Conservation (phyloP, 2,113 vertebrate species). For the Camelus bactrianus region DNA sequence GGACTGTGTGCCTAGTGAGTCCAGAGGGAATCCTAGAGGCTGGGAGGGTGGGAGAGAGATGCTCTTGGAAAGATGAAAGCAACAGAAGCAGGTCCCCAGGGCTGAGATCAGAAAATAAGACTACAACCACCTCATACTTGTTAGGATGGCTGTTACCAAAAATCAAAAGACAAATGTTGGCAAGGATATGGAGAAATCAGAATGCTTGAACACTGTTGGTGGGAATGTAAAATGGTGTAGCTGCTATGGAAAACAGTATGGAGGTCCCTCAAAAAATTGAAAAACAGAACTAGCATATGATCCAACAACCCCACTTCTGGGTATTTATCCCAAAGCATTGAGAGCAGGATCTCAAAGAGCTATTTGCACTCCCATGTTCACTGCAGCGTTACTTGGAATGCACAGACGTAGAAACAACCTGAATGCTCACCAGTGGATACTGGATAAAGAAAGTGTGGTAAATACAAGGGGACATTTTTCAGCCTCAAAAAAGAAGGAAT, state of each 20-base stretch:
- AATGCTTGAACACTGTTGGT: not conserved
- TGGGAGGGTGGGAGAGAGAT: not conserved
- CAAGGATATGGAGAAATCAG: not conserved
- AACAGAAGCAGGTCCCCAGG: not conserved
- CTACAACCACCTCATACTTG: not conserved
- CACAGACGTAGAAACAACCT: not conserved
- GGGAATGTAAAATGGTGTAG: not conserved
- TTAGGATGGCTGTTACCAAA: not conserved
- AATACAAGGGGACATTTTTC: not conserved
- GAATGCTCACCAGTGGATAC: not conserved
- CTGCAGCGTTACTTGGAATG: not conserved
- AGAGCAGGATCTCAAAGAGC: not conserved
- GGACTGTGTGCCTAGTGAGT: not conserved
- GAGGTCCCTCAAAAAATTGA: not conserved
- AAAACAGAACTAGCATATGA: not conserved
- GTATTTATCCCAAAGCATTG: not conserved
- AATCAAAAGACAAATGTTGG: not conserved
- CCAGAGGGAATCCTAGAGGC: not conserved
- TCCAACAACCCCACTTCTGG: not conserved
- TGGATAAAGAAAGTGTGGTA: not conserved
- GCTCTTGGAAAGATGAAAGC: not conserved
- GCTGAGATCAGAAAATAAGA: conserved; percentile 25
- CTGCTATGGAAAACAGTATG: not conserved
- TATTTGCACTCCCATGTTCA: not conserved
- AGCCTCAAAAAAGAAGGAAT: not conserved